Base-by-base conservation (phyloP, 92 coral and sea anemone species). In the Phenganax subtilis region DNA sequence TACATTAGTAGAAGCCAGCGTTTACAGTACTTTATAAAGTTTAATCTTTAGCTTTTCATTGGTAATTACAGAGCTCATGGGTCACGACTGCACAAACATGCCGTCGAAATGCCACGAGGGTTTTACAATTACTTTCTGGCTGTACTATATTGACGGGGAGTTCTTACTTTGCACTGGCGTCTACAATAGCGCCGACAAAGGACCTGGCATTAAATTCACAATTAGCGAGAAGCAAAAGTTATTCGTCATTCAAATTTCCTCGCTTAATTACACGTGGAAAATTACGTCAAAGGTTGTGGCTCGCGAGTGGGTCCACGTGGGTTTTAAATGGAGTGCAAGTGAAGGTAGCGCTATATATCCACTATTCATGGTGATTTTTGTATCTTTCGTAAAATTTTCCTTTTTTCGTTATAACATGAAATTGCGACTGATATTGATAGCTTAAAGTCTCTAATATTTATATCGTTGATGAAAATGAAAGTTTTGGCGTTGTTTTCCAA, bases 111-210 rank as follows among this genome's bases (percentile, higher is more conserved):
- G 99, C 44, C 75, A 62, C 16, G 85, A 92, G 7, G 99, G 99
- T 30, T 92, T 96, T 54, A 90, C 99, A 10, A 71, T 96, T 57
- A 80, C 90, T 6, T 96, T 96, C 85, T 96, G 99, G 99, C 86
- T 96, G 20, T 79, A 79, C 54, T 79, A 79, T 20, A 65, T 79
- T 7, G 44, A 61, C 16, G 99, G 96, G 14, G 92, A 90, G 78
- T 92, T 90, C 64, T 84, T 96, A 7, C 66, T 92, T 55, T 92
- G 97, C 2, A 78, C 88, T n/a, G 99, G 99, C 16, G 86, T 84
- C 5, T 96, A 90, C 86, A 83, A 84, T 7, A 59, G 70, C 6
- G 47, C 60, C n/a, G 72, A 80, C 47, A 69, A 51, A 27, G 99
- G 99, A 6, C 99, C 99, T 9, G 99, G 99, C 0, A 89, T 92